phyloP scores from a whole-genome alignment of 2,113 vertebrate species.

The Orientallactaga bullata region DNA sequence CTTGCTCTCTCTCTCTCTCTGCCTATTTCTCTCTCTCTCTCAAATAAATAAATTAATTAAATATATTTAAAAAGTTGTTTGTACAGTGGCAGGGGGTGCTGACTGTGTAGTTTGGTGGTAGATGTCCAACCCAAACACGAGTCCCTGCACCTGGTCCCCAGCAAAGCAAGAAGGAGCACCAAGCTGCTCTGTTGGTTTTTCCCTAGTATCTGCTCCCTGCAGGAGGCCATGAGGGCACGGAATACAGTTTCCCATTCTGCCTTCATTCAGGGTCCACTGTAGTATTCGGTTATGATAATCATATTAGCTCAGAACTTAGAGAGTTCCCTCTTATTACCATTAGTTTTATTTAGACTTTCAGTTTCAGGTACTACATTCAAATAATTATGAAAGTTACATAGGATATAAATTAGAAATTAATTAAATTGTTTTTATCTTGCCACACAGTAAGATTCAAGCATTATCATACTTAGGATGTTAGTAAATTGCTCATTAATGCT shows the following conservation, averaged over 20 bases:
- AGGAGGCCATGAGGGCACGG: conserved; percentile 2
- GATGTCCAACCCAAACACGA: neutral
- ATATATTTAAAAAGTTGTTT: no score
- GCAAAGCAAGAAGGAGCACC: neutral
- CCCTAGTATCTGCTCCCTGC: conserved; percentile 9
- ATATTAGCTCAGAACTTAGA: conserved; percentile 30
- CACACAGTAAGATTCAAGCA: neutral
- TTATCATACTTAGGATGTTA: neutral
- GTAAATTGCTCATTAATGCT: neutral
- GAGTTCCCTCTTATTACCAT: neutral
- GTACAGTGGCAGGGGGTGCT: neutral
- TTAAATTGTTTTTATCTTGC: neutral
- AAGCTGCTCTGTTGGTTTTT: neutral
- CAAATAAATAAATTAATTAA: no score
- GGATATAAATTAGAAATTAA: neutral
- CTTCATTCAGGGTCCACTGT: neutral
- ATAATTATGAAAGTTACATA: conserved; percentile 5
- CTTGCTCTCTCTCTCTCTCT: no score
- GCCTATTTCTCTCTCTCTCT: no score
- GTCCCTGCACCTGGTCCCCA: neutral
- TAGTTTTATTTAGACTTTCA: conserved; percentile 43
- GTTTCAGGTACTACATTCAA: conserved; percentile 3
- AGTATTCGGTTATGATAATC: conserved; percentile 27
- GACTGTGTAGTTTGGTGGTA: neutral
- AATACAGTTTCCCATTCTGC: neutral